phyloP scores from a whole-genome alignment of 2,797 vertebrate species.

The Vultur gryphus region DNA sequence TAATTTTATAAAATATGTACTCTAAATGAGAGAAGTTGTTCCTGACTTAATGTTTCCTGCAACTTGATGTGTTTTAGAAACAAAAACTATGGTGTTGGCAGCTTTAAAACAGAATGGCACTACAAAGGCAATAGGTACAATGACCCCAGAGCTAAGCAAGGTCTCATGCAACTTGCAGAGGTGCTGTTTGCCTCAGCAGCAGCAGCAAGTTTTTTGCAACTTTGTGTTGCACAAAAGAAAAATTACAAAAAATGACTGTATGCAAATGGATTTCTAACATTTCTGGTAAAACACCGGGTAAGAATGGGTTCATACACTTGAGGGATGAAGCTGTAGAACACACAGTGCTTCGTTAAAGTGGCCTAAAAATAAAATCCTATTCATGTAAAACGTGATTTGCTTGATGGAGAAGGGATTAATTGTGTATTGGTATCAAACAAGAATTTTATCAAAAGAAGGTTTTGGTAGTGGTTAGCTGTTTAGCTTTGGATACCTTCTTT shows the following conservation, averaged over 20 bases:
- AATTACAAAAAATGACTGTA: neutral
- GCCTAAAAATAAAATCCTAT: neutral
- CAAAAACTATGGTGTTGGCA: neutral
- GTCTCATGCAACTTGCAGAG: neutral
- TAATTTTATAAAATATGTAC: neutral
- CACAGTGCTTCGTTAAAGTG: neutral
- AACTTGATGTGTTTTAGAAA: neutral
- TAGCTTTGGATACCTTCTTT: neutral
- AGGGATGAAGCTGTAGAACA: neutral
- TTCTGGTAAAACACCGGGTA: neutral
- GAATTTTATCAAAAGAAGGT: neutral
- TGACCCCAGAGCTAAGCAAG: neutral
- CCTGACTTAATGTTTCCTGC: neutral
- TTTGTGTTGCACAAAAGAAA: neutral
- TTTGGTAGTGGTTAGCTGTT: neutral
- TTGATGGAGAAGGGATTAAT: neutral
- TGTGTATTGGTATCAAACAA: neutral
- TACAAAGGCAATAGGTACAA: neutral
- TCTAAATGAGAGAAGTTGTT: neutral
- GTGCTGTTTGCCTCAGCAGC: neutral
- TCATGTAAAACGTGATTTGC: neutral
- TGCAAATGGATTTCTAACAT: neutral
- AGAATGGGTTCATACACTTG: neutral
- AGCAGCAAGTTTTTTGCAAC: neutral
- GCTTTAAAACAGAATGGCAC: neutral